Conservation (phyloP, 2,113 vertebrate species). For the Apeltes quadracus region DNA sequence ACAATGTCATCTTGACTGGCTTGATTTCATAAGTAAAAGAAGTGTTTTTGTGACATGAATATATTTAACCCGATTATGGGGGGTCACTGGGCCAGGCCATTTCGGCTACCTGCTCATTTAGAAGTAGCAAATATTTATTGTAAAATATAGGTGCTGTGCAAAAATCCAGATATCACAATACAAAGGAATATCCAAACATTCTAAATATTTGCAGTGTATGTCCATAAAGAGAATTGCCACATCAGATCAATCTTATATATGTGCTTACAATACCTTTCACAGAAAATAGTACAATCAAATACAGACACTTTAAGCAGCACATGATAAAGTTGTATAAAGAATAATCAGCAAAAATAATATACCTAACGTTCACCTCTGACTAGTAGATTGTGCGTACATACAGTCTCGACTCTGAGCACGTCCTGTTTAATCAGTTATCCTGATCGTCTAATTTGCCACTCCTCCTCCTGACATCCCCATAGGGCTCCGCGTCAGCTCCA, state of each 20-base stretch:
- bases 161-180: conserved; percentile 4
- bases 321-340: not conserved
- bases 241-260: no score
- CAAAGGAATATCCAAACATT: conserved; percentile 4
- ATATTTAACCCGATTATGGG: no score
- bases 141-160: not conserved
- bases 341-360: not conserved
- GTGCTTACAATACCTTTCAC: not conserved
- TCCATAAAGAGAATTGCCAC: conserved; percentile 5
- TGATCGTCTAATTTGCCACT: conserved; percentile 82
- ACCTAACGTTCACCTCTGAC: not conserved
- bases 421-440: conserved; percentile 73
- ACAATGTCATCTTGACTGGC: no score
- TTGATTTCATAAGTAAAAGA: no score
- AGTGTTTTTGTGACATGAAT: no score
- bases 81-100: no score
- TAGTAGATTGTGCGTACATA: conserved; percentile 24
- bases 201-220: not conserved
- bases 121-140: conserved; percentile 40
- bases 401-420: not conserved
- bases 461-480: conserved; percentile 82
- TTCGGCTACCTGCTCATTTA: no score
- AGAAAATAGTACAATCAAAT: not conserved
- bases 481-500: conserved; percentile 72
- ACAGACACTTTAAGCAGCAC: conserved; percentile 10